Conservation (phyloP, 2,888 invertebrate genomes). For the Penaeus monodon region DNA sequence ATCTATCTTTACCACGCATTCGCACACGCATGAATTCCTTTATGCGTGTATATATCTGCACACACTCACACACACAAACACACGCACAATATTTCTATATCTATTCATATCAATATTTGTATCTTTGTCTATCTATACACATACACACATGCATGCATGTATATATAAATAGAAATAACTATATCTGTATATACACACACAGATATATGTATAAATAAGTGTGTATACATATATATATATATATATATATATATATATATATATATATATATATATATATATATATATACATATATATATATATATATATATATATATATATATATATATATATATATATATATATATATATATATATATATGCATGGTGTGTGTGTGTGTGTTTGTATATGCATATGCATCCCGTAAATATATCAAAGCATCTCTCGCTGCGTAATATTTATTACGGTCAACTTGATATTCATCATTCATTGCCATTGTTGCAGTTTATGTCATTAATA, state of each 20-base stretch:
- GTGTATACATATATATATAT: background rate
- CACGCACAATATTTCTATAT: too few relatives aligned
- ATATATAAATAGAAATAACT: too few relatives aligned
- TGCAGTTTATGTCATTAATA: too few relatives aligned
- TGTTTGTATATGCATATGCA: background rate
- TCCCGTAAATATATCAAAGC: too few relatives aligned
- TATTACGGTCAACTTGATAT: too few relatives aligned
- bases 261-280: slow-evolving; percentile 1
- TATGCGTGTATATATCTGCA: background rate
- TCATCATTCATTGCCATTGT: too few relatives aligned
- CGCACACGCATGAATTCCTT: background rate
- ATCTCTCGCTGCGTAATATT: too few relatives aligned
- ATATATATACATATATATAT: background rate
- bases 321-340: background rate
- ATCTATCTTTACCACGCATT: background rate
- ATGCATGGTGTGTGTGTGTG: background rate
- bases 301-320: background rate
- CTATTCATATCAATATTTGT: too few relatives aligned
- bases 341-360: background rate
- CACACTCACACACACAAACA: background rate
- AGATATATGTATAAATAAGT: background rate
- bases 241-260: background rate
- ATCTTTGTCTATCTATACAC: too few relatives aligned
- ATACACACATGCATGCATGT: background rate
- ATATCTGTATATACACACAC: too few relatives aligned